These are phyloP conservation scores for Cosmopolites sordidus DNA, from an alignment of 2,888 invertebrate genomes.

Conservation along the genomic window DNA sequence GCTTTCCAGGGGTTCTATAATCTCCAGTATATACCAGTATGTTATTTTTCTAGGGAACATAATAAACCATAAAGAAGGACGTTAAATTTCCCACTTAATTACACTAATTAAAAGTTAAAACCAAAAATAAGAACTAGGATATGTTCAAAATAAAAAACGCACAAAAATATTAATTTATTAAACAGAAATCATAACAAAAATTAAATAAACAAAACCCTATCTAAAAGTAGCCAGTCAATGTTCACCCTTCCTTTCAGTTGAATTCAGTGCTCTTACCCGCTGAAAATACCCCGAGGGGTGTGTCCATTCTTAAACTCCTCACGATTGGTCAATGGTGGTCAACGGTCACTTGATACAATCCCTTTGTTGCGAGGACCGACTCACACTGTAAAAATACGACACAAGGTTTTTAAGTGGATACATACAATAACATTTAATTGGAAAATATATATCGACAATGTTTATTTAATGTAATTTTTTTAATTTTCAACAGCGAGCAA, in stretches of 20 bases:
- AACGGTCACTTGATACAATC: slow-evolving; percentile 38
- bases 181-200: neutral
- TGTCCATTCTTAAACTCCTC: slow-evolving; percentile 30
- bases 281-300: slow-evolving; percentile 32
- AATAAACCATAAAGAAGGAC: slow-evolving; percentile 2
- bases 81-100: neutral
- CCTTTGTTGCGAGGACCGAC: slow-evolving; percentile 21
- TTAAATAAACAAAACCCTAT: no score
- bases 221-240: slow-evolving; percentile 3
- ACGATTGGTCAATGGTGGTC: slow-evolving; percentile 40
- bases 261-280: slow-evolving; percentile 23
- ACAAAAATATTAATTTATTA: neutral
- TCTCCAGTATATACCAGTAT: slow-evolving; percentile 18
- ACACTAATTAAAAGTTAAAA: neutral
- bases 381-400: slow-evolving; percentile 32
- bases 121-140: neutral
- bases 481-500: neutral
- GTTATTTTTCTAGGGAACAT: slow-evolving; percentile 14
- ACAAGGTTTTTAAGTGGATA: slow-evolving; percentile 1
- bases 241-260: slow-evolving; percentile 29
- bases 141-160: neutral
- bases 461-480: no score
- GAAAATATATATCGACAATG: no score
- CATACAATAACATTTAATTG: no score
- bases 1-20: slow-evolving; percentile 26